Evolutionary conservation across 2,797 vertebrate species (phyloP).

Genomic region (Aeoliscus strigatus): DNA sequence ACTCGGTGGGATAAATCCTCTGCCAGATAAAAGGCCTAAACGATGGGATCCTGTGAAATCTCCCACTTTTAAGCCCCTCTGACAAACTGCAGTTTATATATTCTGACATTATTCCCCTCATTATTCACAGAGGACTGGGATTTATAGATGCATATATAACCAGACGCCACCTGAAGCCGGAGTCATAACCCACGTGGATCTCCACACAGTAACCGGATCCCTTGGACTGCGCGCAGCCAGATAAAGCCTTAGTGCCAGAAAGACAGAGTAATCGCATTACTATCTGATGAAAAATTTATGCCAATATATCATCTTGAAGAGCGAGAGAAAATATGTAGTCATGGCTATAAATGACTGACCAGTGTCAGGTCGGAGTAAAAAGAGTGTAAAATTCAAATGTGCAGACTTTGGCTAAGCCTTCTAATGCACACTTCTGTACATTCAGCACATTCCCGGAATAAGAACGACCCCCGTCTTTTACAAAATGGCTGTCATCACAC

Average conservation of each 20-base stretch:
- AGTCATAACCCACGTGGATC: conserved; percentile 69
- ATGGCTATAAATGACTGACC: conserved; percentile 77
- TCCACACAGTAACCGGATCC: conserved; percentile 72
- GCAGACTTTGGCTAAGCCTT: conserved; percentile 55
- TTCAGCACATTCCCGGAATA: conserved; percentile 63
- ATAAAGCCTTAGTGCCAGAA: conserved; percentile 74
- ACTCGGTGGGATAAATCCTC: conserved; percentile 24
- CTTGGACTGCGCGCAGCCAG: conserved; percentile 57
- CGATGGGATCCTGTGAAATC: conserved; percentile 27
- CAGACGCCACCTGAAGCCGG: conserved; percentile 60
- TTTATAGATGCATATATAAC: conserved; percentile 68
- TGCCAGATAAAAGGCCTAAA: conserved; percentile 8
- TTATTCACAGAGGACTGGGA: conserved; percentile 52
- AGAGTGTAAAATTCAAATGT: conserved; percentile 66
- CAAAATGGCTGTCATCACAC: conserved; percentile 23
- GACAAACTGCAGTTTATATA: conserved; percentile 32
- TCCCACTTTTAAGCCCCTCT: conserved; percentile 24
- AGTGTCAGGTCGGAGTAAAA: conserved; percentile 68
- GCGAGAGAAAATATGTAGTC: conserved; percentile 76
- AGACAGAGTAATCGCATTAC: conserved; percentile 81
- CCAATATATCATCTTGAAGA: conserved; percentile 79
- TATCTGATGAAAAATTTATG: conserved; percentile 83
- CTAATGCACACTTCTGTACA: conserved; percentile 55
- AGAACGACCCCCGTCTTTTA: conserved; percentile 46
- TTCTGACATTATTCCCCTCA: conserved; percentile 32